Conservation (phyloP, 2,888 invertebrate species). For the Cotesia congregata region DNA sequence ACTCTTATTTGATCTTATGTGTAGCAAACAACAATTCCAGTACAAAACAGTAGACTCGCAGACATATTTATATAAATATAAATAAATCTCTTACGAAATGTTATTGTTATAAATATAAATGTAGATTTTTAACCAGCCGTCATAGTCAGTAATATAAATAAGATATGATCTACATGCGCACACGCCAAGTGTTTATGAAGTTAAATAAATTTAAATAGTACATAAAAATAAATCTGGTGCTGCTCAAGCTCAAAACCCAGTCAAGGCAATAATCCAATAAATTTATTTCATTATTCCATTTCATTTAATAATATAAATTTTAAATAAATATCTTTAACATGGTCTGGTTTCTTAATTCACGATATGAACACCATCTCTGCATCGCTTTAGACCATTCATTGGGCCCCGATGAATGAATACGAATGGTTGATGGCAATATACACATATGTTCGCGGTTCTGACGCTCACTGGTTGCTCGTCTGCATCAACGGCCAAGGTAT, state of each 20-base stretch:
- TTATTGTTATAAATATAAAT: neutral
- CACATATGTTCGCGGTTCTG: slow-evolving; percentile 49
- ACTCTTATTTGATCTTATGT: neutral
- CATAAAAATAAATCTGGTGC: neutral
- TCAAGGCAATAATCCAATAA: neutral
- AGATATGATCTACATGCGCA: neutral
- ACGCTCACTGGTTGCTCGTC: slow-evolving; percentile 22
- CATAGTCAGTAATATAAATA: neutral
- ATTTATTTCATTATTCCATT: neutral
- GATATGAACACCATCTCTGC: slow-evolving; percentile 42
- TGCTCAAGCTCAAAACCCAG: neutral
- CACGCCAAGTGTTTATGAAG: neutral
- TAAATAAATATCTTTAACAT: neutral
- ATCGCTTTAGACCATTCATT: slow-evolving; percentile 58
- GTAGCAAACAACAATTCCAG: slow-evolving; percentile 51
- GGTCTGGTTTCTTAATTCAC: slow-evolving; percentile 8
- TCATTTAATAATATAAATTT: slow-evolving; percentile 4
- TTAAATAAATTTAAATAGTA: slow-evolving; percentile 11
- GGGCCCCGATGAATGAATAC: slow-evolving; percentile 65
- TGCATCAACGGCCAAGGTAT: slow-evolving; percentile 17
- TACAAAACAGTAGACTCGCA: neutral
- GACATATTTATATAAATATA: neutral
- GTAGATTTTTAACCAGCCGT: neutral
- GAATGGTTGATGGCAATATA: slow-evolving; percentile 56
- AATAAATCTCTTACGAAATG: neutral